Percentiles rank a stretch among this genome's conserved stretches.
phyloP scores from a whole-genome alignment of 1,140 invertebrate species.

The Zophobas morio region DNA sequence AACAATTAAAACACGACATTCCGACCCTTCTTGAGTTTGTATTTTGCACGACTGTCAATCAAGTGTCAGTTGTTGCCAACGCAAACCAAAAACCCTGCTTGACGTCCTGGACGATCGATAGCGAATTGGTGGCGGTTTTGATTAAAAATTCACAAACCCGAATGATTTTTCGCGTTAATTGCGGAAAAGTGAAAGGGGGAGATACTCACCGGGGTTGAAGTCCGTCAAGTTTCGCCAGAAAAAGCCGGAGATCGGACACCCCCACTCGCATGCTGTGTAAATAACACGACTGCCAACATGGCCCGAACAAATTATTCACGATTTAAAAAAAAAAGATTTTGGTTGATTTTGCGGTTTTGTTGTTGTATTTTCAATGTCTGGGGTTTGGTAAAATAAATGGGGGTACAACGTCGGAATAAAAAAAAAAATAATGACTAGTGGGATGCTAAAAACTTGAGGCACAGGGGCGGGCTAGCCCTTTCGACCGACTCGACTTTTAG shows the following conservation, averaged over 20 bases:
- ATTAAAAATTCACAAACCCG: conserved; percentile 17
- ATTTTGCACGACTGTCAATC: conserved; percentile 16
- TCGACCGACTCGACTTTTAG: too few species aligned
- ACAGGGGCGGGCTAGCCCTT: too few species aligned
- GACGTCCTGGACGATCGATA: conserved; percentile 9
- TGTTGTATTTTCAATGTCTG: too few species aligned
- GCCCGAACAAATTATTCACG: not conserved
- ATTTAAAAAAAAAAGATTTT: not conserved
- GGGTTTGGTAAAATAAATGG: too few species aligned
- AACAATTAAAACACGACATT: conserved; percentile 47
- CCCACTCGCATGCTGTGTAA: not conserved
- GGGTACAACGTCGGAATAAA: too few species aligned
- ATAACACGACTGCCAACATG: conserved; percentile 24
- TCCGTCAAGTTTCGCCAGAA: not conserved
- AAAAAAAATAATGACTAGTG: too few species aligned
- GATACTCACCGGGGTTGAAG: conserved; percentile 3
- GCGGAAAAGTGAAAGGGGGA: not conserved
- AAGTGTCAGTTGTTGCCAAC: not conserved
- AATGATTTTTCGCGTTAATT: conserved; percentile 9
- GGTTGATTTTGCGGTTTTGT: not conserved
- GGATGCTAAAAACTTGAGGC: too few species aligned
- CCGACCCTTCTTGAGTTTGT: conserved; percentile 21
- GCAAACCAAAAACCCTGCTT: not conserved
- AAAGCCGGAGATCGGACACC: not conserved
- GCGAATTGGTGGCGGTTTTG: conserved; percentile 10